These are phyloP conservation scores for Channa maculata DNA, from an alignment of 2,113 vertebrate genomes.

Conservation along the genomic window DNA sequence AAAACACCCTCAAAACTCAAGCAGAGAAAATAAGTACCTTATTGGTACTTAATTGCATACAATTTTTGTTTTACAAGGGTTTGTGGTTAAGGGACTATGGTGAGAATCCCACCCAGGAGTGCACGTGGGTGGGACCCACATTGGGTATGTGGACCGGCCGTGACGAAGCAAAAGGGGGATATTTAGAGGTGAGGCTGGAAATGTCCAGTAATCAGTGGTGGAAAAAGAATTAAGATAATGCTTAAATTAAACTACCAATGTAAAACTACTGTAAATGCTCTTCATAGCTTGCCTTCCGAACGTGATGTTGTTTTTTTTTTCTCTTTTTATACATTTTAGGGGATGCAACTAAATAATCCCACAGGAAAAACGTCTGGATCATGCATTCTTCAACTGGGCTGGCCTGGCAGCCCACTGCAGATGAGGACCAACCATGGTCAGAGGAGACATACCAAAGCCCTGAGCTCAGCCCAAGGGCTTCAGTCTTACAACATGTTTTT, in stretches of 20 bases:
- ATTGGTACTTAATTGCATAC: slow-evolving; percentile 57
- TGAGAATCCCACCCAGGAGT: slow-evolving; percentile 58
- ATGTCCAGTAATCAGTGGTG: neutral
- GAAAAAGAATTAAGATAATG: neutral
- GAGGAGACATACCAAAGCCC: slow-evolving; percentile 80
- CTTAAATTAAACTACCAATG: neutral
- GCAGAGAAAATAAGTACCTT: slow-evolving; percentile 57
- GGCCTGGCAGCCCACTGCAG: slow-evolving; percentile 50
- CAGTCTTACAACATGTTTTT: slow-evolving; percentile 75
- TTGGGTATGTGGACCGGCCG: neutral
- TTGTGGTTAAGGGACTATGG: slow-evolving; percentile 47
- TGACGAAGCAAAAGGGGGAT: neutral
- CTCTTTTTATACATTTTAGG: neutral
- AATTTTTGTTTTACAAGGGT: slow-evolving; percentile 64
- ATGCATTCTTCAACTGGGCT: slow-evolving; percentile 62
- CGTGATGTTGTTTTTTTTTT: neutral
- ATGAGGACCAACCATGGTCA: slow-evolving; percentile 73
- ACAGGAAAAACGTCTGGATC: slow-evolving; percentile 38
- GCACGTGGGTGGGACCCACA: slow-evolving; percentile 17
- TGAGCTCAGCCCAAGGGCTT: slow-evolving; percentile 78
- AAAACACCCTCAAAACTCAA: slow-evolving; percentile 54
- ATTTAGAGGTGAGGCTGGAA: neutral
- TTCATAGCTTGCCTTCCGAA: too few relatives aligned
- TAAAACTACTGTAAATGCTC: too few relatives aligned
- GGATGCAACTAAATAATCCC: slow-evolving; percentile 34